Conservation (phyloP, 2,888 invertebrate species). For the Lapara coniferarum region DNA sequence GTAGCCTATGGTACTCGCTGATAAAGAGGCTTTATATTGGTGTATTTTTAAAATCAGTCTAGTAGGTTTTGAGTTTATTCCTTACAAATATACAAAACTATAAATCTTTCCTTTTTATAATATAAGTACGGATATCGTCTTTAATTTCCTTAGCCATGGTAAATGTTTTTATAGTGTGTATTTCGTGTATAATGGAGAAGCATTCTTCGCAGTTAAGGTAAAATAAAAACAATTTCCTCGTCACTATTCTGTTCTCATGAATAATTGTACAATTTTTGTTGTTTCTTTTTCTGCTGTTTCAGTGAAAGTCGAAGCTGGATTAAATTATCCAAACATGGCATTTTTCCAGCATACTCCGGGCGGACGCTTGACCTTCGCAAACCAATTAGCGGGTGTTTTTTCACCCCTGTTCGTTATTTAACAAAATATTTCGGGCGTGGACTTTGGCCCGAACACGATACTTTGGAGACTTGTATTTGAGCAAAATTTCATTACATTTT, state of each 20-base stretch:
- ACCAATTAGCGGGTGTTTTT: slow-evolving; percentile 14
- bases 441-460: neutral
- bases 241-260: neutral
- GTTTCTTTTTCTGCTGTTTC: slow-evolving; percentile 13
- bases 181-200: no score
- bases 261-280: slow-evolving; percentile 5
- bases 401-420: neutral
- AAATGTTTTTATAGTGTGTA: no score
- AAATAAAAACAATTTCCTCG: neutral
- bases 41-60: no score
- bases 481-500: slow-evolving; percentile 1
- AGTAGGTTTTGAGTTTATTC: no score
- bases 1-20: no score
- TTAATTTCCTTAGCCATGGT: no score
- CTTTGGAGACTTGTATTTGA: neutral
- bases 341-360: slow-evolving; percentile 14
- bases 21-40: no score
- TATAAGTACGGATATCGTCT: no score
- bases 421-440: slow-evolving; percentile 6
- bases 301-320: slow-evolving; percentile 11
- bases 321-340: slow-evolving; percentile 21
- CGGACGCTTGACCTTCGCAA: slow-evolving; percentile 14
- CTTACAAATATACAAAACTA: no score
- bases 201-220: neutral
- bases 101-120: no score